phyloP scores from a whole-genome alignment of 2,888 invertebrate species.

The Asteroscopus sphinx region DNA sequence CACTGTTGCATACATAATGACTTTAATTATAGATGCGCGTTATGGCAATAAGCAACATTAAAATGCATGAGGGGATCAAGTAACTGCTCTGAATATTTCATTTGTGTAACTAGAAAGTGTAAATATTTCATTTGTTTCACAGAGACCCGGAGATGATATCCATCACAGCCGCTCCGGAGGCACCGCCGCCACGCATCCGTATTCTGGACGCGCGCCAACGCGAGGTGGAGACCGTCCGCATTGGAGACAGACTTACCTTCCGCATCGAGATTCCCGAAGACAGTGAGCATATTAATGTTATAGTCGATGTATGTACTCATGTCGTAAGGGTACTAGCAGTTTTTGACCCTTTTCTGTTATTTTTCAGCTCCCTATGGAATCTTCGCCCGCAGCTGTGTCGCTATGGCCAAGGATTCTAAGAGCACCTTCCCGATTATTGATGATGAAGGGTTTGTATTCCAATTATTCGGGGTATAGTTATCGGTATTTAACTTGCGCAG shows the following conservation, averaged over 20 bases:
- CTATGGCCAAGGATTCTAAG: slow-evolving; percentile 98
- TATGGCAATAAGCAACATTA: slow-evolving; percentile 10
- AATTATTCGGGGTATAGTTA: too few species aligned
- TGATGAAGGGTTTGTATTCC: slow-evolving; percentile 93
- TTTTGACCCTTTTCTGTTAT: slow-evolving; percentile 18
- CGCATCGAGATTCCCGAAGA: slow-evolving; percentile 98
- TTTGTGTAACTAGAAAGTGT: slow-evolving; percentile 1
- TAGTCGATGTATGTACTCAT: slow-evolving; percentile 4
- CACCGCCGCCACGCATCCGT: slow-evolving; percentile 97
- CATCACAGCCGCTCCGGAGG: slow-evolving; percentile 98
- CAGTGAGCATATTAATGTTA: slow-evolving; percentile 91
- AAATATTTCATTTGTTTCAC: slow-evolving; percentile 44
- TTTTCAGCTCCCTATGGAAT: slow-evolving; percentile 97
- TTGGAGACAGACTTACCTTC: slow-evolving; percentile 98
- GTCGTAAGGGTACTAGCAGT: slow-evolving; percentile 7
- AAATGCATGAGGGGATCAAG: slow-evolving; percentile 7
- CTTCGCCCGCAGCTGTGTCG: slow-evolving; percentile 98
- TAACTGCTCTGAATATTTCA: not conserved
- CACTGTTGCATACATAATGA: slow-evolving; percentile 31
- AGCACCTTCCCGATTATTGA: slow-evolving; percentile 99
- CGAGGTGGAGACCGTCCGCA: slow-evolving; percentile 98
- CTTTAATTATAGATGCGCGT: slow-evolving; percentile 12
- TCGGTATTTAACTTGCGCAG: too few species aligned
- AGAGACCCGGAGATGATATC: slow-evolving; percentile 99
- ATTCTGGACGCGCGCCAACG: slow-evolving; percentile 96